phyloP scores from a whole-genome alignment of 2,888 invertebrate species.

The Drosophila percnosoma region DNA sequence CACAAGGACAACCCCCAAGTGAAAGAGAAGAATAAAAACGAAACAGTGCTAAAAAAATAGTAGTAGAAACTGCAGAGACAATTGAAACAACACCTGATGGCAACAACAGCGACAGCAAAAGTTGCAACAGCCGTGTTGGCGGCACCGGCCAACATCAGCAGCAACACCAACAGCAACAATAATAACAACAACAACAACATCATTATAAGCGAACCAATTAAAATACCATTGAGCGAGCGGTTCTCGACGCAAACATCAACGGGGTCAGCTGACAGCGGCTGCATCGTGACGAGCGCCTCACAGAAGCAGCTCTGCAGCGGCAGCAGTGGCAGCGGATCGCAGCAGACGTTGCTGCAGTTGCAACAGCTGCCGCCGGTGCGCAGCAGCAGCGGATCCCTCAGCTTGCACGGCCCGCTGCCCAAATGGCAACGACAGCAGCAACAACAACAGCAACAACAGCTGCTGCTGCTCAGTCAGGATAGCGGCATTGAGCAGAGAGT shows the following conservation, averaged over 20 bases:
- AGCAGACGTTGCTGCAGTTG: slow-evolving; percentile 55
- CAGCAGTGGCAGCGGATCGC: slow-evolving; percentile 47
- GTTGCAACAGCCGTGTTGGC: slow-evolving; percentile 43
- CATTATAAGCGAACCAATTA: slow-evolving; percentile 79
- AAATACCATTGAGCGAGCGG: slow-evolving; percentile 82
- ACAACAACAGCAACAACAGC: slow-evolving; percentile 58
- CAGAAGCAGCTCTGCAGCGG: slow-evolving; percentile 58
- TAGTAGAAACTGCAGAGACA: background rate
- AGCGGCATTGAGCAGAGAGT: slow-evolving; percentile 83
- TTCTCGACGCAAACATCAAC: slow-evolving; percentile 83
- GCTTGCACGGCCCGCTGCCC: slow-evolving; percentile 71
- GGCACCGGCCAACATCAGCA: slow-evolving; percentile 31
- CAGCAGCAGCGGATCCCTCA: slow-evolving; percentile 81
- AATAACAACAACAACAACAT: slow-evolving; percentile 49
- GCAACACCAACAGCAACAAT: slow-evolving; percentile 35
- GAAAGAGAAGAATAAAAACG: background rate
- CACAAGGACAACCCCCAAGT: background rate
- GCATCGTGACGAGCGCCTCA: slow-evolving; percentile 65
- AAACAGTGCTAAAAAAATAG: slow-evolving; percentile 5
- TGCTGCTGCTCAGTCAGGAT: slow-evolving; percentile 83
- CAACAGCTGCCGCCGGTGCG: slow-evolving; percentile 70
- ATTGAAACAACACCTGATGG: slow-evolving; percentile 79
- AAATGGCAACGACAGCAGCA: slow-evolving; percentile 67
- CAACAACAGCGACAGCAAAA: slow-evolving; percentile 66
- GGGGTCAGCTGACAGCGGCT: slow-evolving; percentile 83